Percentiles rank a stretch among this genome's conserved stretches.
phyloP scores from a whole-genome alignment of 2,888 invertebrate species.

The Drosophila incognita region DNA sequence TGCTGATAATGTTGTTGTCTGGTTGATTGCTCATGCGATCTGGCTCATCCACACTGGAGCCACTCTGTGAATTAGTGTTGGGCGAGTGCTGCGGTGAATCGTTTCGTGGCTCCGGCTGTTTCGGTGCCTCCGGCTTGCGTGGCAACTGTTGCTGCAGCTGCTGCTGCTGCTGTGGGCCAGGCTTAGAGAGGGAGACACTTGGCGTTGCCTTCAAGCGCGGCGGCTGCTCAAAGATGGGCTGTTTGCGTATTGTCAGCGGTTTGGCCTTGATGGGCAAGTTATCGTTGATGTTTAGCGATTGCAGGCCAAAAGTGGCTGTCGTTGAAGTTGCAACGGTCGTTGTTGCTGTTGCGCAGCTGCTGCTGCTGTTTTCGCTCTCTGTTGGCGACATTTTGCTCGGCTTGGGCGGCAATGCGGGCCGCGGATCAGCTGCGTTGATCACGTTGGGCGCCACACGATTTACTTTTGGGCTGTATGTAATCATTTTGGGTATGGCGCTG shows the following conservation, averaged over 20 bases:
- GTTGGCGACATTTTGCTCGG: slow-evolving; percentile 87
- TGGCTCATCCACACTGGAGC: slow-evolving; percentile 83
- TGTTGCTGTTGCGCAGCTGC: slow-evolving; percentile 79
- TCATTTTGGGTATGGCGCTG: slow-evolving; percentile 83
- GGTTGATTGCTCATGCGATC: slow-evolving; percentile 67
- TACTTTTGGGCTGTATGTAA: slow-evolving; percentile 85
- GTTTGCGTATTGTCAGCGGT: slow-evolving; percentile 93
- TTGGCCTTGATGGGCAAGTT: slow-evolving; percentile 90
- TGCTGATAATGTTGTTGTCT: slow-evolving; percentile 19
- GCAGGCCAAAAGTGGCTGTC: slow-evolving; percentile 59
- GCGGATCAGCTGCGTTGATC: slow-evolving; percentile 78
- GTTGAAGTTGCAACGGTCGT: slow-evolving; percentile 5
- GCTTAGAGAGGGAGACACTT: slow-evolving; percentile 80
- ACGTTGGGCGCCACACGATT: slow-evolving; percentile 85
- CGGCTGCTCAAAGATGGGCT: slow-evolving; percentile 92
- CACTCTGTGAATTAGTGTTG: slow-evolving; percentile 73
- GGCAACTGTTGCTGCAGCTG: slow-evolving; percentile 15
- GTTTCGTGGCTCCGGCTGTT: slow-evolving; percentile 25
- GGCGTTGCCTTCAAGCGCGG: slow-evolving; percentile 89
- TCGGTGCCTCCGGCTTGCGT: slow-evolving; percentile 18
- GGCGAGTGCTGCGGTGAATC: slow-evolving; percentile 67
- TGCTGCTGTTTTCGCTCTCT: slow-evolving; percentile 36
- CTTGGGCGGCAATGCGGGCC: slow-evolving; percentile 94
- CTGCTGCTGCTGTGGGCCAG: slow-evolving; percentile 17
- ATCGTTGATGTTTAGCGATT: slow-evolving; percentile 84